Conservation (phyloP, 2,113 vertebrate genomes). For the Python bivittatus region DNA sequence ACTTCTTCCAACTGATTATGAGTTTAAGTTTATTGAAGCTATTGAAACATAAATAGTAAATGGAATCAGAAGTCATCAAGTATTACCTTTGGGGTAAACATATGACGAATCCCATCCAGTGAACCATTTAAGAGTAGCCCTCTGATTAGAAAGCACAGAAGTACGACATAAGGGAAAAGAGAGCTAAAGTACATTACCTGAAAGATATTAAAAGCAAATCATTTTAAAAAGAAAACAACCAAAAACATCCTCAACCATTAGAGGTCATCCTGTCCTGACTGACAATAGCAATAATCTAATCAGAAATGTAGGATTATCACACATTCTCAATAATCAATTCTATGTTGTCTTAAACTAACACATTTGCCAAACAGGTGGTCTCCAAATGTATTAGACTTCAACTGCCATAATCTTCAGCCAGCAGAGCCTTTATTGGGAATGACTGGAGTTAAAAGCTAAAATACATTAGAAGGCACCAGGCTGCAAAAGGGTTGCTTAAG, state of each 20-base stretch:
- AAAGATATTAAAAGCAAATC: slow-evolving; percentile 51
- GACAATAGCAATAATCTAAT: background rate
- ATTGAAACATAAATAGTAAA: slow-evolving; percentile 35
- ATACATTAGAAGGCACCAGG: background rate
- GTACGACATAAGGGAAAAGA: slow-evolving; percentile 92
- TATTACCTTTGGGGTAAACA: slow-evolving; percentile 96
- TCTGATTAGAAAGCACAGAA: slow-evolving; percentile 93
- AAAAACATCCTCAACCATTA: background rate
- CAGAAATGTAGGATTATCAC: background rate
- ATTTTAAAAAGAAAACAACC: background rate
- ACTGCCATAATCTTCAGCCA: background rate
- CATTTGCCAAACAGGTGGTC: background rate
- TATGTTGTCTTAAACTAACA: background rate
- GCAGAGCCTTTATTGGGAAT: background rate
- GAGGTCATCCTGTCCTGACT: background rate
- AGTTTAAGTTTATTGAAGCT: slow-evolving; percentile 28
- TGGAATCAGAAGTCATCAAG: slow-evolving; percentile 10
- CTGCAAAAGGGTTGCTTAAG: background rate
- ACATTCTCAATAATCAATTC: background rate
- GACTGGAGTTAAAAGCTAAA: background rate
- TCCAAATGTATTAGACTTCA: background rate
- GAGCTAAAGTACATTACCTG: slow-evolving; percentile 99
- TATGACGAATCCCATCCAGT: slow-evolving; percentile 90
- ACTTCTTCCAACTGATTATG: background rate
- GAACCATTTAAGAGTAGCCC: slow-evolving; percentile 90